Base-by-base conservation (phyloP, 2,888 invertebrate genomes). In the Sinotaia quadrata region DNA sequence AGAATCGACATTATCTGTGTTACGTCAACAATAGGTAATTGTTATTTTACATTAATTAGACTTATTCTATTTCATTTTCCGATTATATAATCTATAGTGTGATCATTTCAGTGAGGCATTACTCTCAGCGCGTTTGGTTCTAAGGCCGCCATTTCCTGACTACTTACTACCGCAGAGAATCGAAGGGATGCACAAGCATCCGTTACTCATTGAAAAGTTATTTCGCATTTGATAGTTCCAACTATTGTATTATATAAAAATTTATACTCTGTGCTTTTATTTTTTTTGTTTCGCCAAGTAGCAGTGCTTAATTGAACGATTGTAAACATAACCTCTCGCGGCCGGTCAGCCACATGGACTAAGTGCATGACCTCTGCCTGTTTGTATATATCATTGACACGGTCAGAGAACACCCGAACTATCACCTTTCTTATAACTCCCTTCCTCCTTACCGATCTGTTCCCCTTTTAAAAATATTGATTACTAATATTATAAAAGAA, bases 291-390 rank as follows among this genome's bases (percentile, higher is more conserved):
- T n/a, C n/a, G n/a, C n/a, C n/a, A n/a, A n/a, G n/a, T n/a, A n/a
- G n/a, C n/a, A n/a, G n/a, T n/a, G n/a, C n/a, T n/a, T n/a, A n/a
- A n/a, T n/a, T n/a, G n/a, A n/a, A n/a, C n/a, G n/a, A 61, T 51
- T 74, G 79, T 78, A 76, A 77, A 77, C 76, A 78, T 76, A 79
- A 77, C 77, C 79, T 73, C 78, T 67, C 65, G 58, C 69, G 71
- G 73, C 68, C 68, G 67, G 67, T 75, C 68, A 72, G 74, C 75
- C 78, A 76, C 76, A 75, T 76, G 77, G 78, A 80, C 76, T 72
- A 71, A 62, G 76, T 75, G 81, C 83, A 77, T 83, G 84, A 84
- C 84, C 84, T 83, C 79, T 83, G 78, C 70, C 72, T 78, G 75
- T 80, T 73, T 79, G 74, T 80, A 78, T n/a, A n/a, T 79, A 78